phyloP scores from a whole-genome alignment of 2,113 vertebrate species.

The Sphaerodactylus townsendi region DNA sequence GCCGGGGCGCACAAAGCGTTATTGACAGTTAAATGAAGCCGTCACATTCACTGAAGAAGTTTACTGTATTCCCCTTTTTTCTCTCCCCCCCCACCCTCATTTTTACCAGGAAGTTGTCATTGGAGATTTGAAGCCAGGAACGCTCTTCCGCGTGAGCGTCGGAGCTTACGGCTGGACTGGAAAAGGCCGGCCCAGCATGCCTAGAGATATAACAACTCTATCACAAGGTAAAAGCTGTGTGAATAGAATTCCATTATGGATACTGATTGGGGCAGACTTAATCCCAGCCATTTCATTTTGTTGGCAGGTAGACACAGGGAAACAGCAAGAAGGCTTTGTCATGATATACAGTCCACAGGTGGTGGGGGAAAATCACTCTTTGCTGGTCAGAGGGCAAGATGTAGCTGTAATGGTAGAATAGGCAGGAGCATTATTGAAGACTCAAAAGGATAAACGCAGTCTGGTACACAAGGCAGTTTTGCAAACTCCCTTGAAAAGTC shows the following conservation, averaged over 20 bases:
- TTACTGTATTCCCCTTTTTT: not conserved
- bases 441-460: not conserved
- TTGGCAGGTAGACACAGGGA: not conserved
- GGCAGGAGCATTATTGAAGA: not conserved
- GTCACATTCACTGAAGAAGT: no score
- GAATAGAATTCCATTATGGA: not conserved
- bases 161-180: conserved; percentile 86
- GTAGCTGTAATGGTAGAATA: not conserved
- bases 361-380: not conserved
- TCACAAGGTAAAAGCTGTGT: conserved; percentile 79
- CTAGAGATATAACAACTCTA: conserved; percentile 83
- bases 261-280: not conserved
- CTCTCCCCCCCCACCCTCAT: conserved; percentile 19
- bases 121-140: conserved; percentile 81
- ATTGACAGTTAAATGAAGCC: not conserved
- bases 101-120: conserved; percentile 84
- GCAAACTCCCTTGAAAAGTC: not conserved
- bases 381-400: not conserved
- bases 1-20: not conserved
- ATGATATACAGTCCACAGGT: not conserved
- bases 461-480: not conserved
- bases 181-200: conserved; percentile 87
- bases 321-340: not conserved
- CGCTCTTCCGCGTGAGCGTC: conserved; percentile 84
- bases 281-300: not conserved